Conservation (phyloP, 1,140 invertebrate genomes). For the Solenopsis fugax region DNA sequence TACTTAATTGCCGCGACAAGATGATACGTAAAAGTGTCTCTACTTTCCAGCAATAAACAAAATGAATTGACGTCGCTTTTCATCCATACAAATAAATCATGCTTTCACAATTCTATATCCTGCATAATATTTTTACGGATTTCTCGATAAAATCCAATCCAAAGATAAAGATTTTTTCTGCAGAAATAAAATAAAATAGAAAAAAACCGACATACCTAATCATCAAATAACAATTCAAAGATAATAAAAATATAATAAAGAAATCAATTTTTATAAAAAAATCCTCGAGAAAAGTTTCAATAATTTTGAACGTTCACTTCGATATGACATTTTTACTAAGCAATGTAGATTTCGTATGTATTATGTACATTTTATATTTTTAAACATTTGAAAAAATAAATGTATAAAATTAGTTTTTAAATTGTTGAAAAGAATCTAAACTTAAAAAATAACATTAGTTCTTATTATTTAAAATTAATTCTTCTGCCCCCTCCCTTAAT, state of each 20-base stretch:
- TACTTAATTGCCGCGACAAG: slow-evolving; percentile 2
- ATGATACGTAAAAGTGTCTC: slow-evolving; percentile 18
- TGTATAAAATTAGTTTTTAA: no score
- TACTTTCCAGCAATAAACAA: slow-evolving; percentile 21
- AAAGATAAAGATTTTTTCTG: not conserved
- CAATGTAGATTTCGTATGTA: no score
- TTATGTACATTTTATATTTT: no score
- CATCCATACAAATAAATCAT: not conserved
- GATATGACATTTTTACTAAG: not conserved
- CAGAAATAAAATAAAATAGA: not conserved
- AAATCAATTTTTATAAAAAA: not conserved
- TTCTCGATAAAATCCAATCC: not conserved
- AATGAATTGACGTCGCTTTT: slow-evolving; percentile 6
- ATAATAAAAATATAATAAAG: not conserved
- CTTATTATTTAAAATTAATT: no score
- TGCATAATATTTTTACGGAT: not conserved
- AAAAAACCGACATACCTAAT: no score
- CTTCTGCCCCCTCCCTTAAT: no score
- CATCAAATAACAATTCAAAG: not conserved
- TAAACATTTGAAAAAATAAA: no score
- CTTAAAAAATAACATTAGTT: no score
- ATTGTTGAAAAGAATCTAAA: no score
- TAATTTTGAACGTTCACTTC: not conserved
- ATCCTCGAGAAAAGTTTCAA: not conserved
- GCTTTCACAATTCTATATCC: slow-evolving; percentile 8